Percentiles rank a stretch among this genome's conserved stretches.
Evolutionary conservation across 1,140 invertebrate genomes (phyloP).

Genomic region (Trachelipus rathkii): DNA sequence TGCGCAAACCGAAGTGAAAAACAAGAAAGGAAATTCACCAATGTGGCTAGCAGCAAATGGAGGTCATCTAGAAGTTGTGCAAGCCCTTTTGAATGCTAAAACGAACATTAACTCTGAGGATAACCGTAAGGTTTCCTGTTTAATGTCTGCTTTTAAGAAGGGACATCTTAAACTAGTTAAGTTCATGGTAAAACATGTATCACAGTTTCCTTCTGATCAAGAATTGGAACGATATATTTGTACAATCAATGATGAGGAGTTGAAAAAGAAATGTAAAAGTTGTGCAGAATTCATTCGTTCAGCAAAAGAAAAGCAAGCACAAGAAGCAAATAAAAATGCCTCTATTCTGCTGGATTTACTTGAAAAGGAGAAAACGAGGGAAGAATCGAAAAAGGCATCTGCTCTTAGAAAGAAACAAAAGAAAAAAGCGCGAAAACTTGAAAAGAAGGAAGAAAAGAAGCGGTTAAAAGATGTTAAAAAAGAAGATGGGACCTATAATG

Average conservation of each 20-base stretch:
- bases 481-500: constrained; percentile 31
- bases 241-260: constrained; percentile 68
- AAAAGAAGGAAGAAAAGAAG: constrained; percentile 74
- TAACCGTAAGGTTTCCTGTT: constrained; percentile 79
- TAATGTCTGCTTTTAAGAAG: constrained; percentile 97
- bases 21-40: constrained; percentile 98
- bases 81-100: constrained; percentile 77
- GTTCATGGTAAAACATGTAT: constrained; percentile 97
- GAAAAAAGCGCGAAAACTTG: constrained; percentile 84
- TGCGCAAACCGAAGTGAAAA: constrained; percentile 93
- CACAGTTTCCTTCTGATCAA: constrained; percentile 96
- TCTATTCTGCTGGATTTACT: constrained; percentile 89
- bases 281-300: constrained; percentile 89
- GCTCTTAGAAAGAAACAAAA: constrained; percentile 84
- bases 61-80: constrained; percentile 93
- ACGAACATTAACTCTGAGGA: constrained; percentile 90
- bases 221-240: constrained; percentile 80
- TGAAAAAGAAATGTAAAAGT: constrained; percentile 90
- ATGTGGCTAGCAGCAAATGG: constrained; percentile 97
- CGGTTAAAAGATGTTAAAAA: constrained; percentile 60
- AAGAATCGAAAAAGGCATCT: constrained; percentile 83
- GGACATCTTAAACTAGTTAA: constrained; percentile 98
- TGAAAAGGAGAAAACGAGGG: constrained; percentile 84
- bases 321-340: constrained; percentile 95
- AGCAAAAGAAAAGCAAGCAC: constrained; percentile 95